Evolutionary conservation across 64 coral and sea anemone genomes (phyloP), one percentile per base, ranked within the genome.

Genomic region (Astreopora myriophthalma): DNA sequence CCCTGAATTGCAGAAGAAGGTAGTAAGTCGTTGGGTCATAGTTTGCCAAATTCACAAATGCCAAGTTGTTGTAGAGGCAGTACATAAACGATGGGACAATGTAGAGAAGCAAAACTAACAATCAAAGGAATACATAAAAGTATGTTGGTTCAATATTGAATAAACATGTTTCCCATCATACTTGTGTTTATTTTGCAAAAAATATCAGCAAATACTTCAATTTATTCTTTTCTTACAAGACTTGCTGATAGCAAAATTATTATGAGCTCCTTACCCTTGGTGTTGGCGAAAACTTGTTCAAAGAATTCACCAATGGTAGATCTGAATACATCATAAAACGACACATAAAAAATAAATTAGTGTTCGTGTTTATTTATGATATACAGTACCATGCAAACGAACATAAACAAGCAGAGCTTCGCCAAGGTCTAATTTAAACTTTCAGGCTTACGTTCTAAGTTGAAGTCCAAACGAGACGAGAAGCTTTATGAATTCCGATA

Each of bases 21-120:
- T 74, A 98, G 46, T 98, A 98, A 0, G 96, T 95, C 16, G 96
- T 98, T 55, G 96, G 96, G 38, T 95, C 96, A 84, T 98, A 98
- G 3, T 91, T 88, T 69, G 90, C 75, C 29, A 98, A 74, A 69
- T 98, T 98, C 63, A 98, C 93, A 90, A 98, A 98, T 2, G 96
- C 96, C 73, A 98, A 84, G 55, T 98, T 98, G 93, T 98, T 98
- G 60, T 98, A 98, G 46, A 98, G 80, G 58, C 96, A 98, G 77
- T 98, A 98, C 36, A 98, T 52, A 33, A 98, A 98, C 2, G 96
- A 74, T 31, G 96, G 96, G 0, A 98, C 89, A 83, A 98, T 32
- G 29, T 98, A 98, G 25, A 98, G 90, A 1, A 88, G n/a, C 73
- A 98, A 69, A 27, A 98, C 96, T 98, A 38, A 39, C 79, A 85